Base-by-base conservation (phyloP, 2,888 invertebrate genomes). In the Ichneumon xanthorius region DNA sequence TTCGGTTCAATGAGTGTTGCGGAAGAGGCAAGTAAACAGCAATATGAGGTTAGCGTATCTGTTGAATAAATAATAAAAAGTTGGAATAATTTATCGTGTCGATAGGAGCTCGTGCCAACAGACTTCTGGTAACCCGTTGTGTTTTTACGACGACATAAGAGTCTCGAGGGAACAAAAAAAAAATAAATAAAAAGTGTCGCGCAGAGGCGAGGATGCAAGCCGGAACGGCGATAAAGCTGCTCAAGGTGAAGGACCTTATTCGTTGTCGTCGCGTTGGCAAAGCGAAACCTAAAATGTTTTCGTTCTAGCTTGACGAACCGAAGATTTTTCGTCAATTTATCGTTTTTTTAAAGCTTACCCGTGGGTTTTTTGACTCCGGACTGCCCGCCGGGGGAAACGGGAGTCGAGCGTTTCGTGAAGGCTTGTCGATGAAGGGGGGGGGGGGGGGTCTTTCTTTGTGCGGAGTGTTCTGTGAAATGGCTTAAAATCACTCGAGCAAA, bases 161-260 rank as follows among this genome's bases (percentile, higher is more conserved):
- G 26, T 58, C 58, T 22, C 22, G 4, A 14, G 58, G 26, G 19
- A 55, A 55, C 19, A 22, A 16, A 55, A 11, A 7, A 22, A 22
- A 11, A 11, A 11, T 0, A 9, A 55, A 58, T 22, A 22, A 22
- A 58, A 26, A 58, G 50, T 33, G 50, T 6, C 33, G 40, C 22
- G 45, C n/a, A 19, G 33, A 6, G 45, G 33, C 75, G 65, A 80
- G 84, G 76, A 80, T 80, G 84, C 84, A 40, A 84, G 58, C 81
- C 63, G 68, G 71, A 77, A 70, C 50, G n/a, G 26, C 68, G 33
- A 22, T 63, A 2, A 37, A 84, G 14, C 58, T n/a, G 63, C 53
- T 84, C 68, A 50, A 50, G 50, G 48, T 33, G 65, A 65, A 50
- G 48, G 61, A 71, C 40, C 19, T 48, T 73, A 63, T 16, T 14